Conservation (phyloP, 2,797 vertebrate genomes). For the Acridotheres tristis region DNA sequence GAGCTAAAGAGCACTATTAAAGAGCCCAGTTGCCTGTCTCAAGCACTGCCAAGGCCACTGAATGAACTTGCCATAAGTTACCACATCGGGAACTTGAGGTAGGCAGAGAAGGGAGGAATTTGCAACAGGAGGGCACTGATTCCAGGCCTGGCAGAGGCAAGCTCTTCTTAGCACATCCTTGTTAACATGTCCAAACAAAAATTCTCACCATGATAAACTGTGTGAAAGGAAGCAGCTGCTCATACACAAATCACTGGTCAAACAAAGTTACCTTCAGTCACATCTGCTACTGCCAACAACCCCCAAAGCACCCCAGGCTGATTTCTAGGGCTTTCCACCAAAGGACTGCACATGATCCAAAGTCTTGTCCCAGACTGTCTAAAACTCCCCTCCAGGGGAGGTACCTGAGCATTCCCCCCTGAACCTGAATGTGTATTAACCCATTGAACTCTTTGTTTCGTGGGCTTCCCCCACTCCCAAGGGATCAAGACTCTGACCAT, state of each 20-base stretch:
- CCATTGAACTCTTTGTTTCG: rapidly evolving
- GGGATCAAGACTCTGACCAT: neutral
- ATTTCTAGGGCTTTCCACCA: neutral
- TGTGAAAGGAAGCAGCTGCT: neutral
- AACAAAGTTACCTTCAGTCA: rapidly evolving
- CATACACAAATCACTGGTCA: neutral
- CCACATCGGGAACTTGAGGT: rapidly evolving
- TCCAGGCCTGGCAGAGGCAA: neutral
- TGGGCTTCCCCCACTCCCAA: neutral
- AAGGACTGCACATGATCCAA: neutral
- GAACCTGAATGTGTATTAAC: neutral
- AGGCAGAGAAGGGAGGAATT: neutral
- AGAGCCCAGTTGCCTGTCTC: neutral
- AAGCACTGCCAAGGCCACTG: neutral
- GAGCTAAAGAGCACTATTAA: neutral
- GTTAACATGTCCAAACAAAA: neutral
- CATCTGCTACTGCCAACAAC: rapidly evolving
- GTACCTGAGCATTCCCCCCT: neutral
- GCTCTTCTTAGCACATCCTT: neutral
- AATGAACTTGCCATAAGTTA: neutral
- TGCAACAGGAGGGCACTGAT: neutral
- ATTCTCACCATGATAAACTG: neutral
- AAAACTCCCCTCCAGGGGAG: rapidly evolving
- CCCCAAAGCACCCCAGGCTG: neutral
- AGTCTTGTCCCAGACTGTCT: too few species aligned